Base-by-base conservation (phyloP, 2,113 vertebrate genomes). In the Pelusios castaneus region DNA sequence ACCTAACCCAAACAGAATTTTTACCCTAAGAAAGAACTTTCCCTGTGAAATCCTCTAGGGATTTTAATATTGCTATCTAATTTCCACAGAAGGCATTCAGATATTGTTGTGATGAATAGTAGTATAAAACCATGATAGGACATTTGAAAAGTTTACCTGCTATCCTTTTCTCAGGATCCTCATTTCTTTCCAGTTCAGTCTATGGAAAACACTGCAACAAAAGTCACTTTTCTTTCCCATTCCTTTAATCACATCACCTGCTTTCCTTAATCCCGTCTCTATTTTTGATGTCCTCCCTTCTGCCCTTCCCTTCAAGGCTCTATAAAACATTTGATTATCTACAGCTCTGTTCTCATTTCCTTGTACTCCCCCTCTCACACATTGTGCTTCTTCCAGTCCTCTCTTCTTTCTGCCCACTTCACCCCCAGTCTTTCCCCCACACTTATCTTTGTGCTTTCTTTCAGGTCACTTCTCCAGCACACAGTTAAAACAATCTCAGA, bases 1-100 rank as follows among this genome's bases (percentile, higher is more conserved):
- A 81, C 21, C 5, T 21, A 78, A 24, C 12, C 56, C 43, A 89
- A 83, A 60, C 25, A 89, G 6, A 84, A 4, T 0, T 3, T 29
- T 58, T 22, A 11, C 14, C 31, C 5, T 5, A 0, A 87, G 87
- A 90, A 47, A 9, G 91, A 6, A 89, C 83, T 60, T 7, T 43
- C 17, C 83, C 1, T 2, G 10, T 34, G 3, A 1, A 78, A 27
- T 38, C 5, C 11, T 63, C 47, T 52, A 13, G 2, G 10, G 73
- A 80, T 7, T 87, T 90, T 34, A 73, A 21, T 80, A 73, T 22
- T 45, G 34, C 41, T 88, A 43, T 11, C 24, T 80, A 75, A 60
- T 84, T n/a, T 7, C 41, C 22, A 60, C 8, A 75, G 7, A 3
- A n/a, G 73, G 8, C 82, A 82, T 87, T 87, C 54, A 63, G 73